These are phyloP conservation scores for Caenorhabditis plicata DNA, from an alignment of 2,888 invertebrate genomes.

Conservation along the genomic window DNA sequence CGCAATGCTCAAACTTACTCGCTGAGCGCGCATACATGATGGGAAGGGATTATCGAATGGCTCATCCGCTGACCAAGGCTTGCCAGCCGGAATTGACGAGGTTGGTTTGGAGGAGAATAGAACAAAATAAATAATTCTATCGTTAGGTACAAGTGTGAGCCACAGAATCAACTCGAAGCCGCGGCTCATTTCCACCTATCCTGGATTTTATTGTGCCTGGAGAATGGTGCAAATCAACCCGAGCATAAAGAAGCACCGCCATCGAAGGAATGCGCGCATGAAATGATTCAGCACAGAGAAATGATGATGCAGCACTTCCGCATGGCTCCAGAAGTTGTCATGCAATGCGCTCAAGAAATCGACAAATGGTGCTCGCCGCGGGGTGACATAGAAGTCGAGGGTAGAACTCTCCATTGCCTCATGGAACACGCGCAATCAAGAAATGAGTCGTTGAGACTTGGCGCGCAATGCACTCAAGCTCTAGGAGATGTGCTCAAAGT, in stretches of 20 bases:
- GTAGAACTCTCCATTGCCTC: slow-evolving; percentile 89
- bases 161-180: slow-evolving; percentile 71
- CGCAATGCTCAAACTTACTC: slow-evolving; percentile 79
- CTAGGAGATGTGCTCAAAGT: slow-evolving; percentile 44
- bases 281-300: slow-evolving; percentile 86
- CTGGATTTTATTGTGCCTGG: slow-evolving; percentile 83
- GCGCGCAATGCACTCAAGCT: slow-evolving; percentile 52
- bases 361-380: slow-evolving; percentile 71
- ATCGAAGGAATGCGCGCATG: slow-evolving; percentile 79
- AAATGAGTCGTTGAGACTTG: slow-evolving; percentile 50
- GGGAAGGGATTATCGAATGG: slow-evolving; percentile 85
- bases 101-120: neutral
- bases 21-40: slow-evolving; percentile 83
- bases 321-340: slow-evolving; percentile 87
- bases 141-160: slow-evolving; percentile 74
- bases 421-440: slow-evolving; percentile 71
- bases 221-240: slow-evolving; percentile 69
- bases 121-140: neutral
- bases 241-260: slow-evolving; percentile 38
- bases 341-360: slow-evolving; percentile 74
- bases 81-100: slow-evolving; percentile 42
- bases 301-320: slow-evolving; percentile 86
- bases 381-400: slow-evolving; percentile 72
- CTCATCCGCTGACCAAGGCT: slow-evolving; percentile 78
- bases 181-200: slow-evolving; percentile 64